Percentiles rank a stretch among this genome's conserved stretches.
phyloP scores from a whole-genome alignment of 2,888 invertebrate genomes.

The Diarsia dahlii region DNA sequence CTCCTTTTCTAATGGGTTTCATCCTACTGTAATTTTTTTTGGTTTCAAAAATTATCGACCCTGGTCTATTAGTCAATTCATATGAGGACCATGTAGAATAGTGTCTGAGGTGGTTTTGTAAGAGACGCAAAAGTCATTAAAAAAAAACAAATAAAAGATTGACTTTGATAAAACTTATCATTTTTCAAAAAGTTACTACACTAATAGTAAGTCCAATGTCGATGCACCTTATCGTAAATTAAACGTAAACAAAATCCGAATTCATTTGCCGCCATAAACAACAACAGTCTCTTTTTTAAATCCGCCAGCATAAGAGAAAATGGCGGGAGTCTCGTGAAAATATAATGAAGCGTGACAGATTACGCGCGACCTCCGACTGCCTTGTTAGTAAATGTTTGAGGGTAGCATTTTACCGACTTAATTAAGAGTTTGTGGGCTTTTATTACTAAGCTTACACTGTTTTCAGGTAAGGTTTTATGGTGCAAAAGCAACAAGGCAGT shows the following conservation, averaged over 20 bases:
- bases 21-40: no score
- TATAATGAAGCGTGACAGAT: slow-evolving; percentile 61
- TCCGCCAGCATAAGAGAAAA: slow-evolving; percentile 10
- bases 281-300: slow-evolving; percentile 2
- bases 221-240: background rate
- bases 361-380: slow-evolving; percentile 47
- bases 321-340: slow-evolving; percentile 48
- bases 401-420: slow-evolving; percentile 21
- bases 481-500: background rate
- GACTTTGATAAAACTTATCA: no score
- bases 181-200: no score
- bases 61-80: no score
- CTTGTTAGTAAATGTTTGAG: slow-evolving; percentile 35
- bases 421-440: slow-evolving; percentile 23
- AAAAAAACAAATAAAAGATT: no score
- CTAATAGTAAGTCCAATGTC: background rate
- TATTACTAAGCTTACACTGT: background rate
- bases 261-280: slow-evolving; percentile 8
- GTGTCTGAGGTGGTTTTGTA: no score
- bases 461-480: background rate
- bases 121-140: no score
- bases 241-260: background rate
- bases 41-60: no score
- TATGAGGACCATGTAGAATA: no score
- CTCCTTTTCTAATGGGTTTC: no score